Conservation (phyloP, 2,797 vertebrate genomes). For the Pyrrhura leucotis region DNA sequence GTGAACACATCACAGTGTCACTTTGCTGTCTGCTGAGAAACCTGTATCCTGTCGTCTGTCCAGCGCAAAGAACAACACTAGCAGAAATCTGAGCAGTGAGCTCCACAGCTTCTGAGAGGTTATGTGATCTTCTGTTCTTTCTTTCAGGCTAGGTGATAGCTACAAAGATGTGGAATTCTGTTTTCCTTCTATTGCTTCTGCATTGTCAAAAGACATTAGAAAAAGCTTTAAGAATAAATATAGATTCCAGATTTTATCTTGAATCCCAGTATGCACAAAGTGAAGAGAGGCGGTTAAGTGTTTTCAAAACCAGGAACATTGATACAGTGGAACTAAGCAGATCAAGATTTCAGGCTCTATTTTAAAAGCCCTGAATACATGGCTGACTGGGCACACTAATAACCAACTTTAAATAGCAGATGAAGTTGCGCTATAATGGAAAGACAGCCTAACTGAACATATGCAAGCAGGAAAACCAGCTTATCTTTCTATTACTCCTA, state of each 20-base stretch:
- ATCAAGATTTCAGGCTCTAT: conserved; percentile 53
- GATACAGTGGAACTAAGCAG: conserved; percentile 62
- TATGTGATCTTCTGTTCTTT: background rate
- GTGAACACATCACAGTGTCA: background rate
- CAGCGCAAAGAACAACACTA: background rate
- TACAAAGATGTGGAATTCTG: background rate
- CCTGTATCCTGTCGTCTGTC: background rate
- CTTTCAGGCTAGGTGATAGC: background rate
- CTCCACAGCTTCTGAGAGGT: background rate
- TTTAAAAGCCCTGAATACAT: conserved; percentile 57
- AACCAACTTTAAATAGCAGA: conserved; percentile 52
- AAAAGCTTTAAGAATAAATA: conserved; percentile 33
- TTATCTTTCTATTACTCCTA: background rate
- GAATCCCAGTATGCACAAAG: conserved; percentile 25
- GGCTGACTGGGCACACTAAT: conserved; percentile 66
- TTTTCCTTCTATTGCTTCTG: background rate
- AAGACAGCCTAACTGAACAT: conserved; percentile 37
- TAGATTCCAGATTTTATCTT: conserved; percentile 11
- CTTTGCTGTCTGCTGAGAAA: background rate
- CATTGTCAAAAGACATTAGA: background rate
- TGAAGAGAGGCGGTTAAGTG: conserved; percentile 18
- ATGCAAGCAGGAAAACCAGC: conserved; percentile 18
- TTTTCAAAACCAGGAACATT: conserved; percentile 34
- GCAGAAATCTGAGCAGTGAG: background rate
- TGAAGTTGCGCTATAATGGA: conserved; percentile 20